These are phyloP conservation scores for Oncorhynchus keta DNA, from an alignment of 2,113 vertebrate genomes.

Conservation along the genomic window DNA sequence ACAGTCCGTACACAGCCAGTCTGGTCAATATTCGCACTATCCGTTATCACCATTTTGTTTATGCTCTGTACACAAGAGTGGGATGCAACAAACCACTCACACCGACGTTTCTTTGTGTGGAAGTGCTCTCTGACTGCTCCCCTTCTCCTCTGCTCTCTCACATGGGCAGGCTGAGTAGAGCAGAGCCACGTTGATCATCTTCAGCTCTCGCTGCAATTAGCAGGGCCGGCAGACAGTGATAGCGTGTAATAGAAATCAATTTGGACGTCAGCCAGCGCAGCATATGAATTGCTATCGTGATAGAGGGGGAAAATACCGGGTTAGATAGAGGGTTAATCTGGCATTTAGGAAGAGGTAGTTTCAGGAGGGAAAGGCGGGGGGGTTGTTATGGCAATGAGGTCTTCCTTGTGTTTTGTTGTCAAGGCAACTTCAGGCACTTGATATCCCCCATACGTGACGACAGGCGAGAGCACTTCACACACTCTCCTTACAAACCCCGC, in stretches of 20 bases:
- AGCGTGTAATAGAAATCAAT: conserved; percentile 44
- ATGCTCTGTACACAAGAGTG: neutral
- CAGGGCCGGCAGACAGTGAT: conserved; percentile 22
- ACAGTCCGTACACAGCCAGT: neutral
- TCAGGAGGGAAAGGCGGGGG: neutral
- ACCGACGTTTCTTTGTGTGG: neutral
- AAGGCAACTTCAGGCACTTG: conserved; percentile 71
- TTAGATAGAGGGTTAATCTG: conserved; percentile 17
- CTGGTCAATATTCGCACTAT: conserved; percentile 1
- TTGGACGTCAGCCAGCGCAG: conserved; percentile 26
- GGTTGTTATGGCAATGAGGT: conserved; percentile 74
- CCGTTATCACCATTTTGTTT: neutral
- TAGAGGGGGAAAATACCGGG: conserved; percentile 28
- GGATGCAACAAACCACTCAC: neutral
- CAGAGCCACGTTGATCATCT: neutral
- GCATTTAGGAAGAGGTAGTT: conserved; percentile 43
- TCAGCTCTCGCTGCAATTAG: conserved; percentile 42
- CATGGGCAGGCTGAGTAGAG: too few species aligned
- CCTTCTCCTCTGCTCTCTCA: neutral
- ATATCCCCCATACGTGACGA: conserved; percentile 60
- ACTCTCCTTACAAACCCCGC: conserved; percentile 32
- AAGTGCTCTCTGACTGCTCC: neutral
- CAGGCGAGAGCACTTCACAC: conserved; percentile 57
- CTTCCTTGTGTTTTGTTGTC: conserved; percentile 73
- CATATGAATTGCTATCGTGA: conserved; percentile 34